Base-by-base conservation (phyloP, 1,140 invertebrate genomes). In the Leptinotarsa undecemlineata region DNA sequence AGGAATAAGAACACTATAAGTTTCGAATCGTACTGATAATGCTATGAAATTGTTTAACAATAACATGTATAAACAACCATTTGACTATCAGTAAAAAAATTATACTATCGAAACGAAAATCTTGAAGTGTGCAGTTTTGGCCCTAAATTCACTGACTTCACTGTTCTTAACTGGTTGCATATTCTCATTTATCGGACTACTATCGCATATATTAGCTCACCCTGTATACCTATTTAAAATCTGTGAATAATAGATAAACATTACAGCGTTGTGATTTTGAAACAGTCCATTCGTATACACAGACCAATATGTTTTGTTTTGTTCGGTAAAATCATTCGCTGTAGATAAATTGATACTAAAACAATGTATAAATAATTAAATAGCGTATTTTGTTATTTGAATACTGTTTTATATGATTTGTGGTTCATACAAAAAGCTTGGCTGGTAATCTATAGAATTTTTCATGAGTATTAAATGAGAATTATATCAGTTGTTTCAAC, bases 251-350 rank as follows among this genome's bases (percentile, higher is more conserved):
- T 74, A 72, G 71, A 63, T 63, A 74, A 77, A 68, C 76, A 76
- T 73, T 74, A 77, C 70, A 74, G 75, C 72, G 77, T 75, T 77
- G 73, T 77, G 76, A 77, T 77, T 42, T 75, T 67, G 4, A 73
- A 73, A 61, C 69, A 71, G 77, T 78, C 77, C 72, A 75, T 78
- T 77, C 51, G 23, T 67, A 71, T 71, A 72, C 68, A 78, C 57
- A 78, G 77, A 78, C 77, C 77, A 78, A 78, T 71, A 74, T 71
- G 67, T 77, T 74, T 75, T 75, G 51, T 71, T 71, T 57, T 48
- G 42, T 60, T 68, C 48, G 19, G 23, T 48, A 73, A 73, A 60
- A 70, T 70, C 74, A 73, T 66, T 48, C 74, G 74, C 74, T 76
- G 70, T 67, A 67, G 74, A 26, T 61, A 68, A 63, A 72, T 63